phyloP scores from a whole-genome alignment of 2,797 vertebrate genomes.

The Eulemur albifrons region DNA sequence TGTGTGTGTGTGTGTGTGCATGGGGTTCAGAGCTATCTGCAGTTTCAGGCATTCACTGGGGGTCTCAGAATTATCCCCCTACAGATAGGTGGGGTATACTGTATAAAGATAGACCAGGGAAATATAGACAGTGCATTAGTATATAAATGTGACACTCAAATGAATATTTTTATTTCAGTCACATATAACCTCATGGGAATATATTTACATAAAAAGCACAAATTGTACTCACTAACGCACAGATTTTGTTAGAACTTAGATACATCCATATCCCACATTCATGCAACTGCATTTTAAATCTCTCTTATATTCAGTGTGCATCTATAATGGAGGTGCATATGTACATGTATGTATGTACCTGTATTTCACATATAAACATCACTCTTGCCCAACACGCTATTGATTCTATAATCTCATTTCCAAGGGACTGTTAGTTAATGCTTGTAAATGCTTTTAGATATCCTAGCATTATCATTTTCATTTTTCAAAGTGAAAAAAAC shows the following conservation, averaged over 20 bases:
- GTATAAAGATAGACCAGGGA: background rate
- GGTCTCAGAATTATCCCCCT: background rate
- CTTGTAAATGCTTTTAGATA: background rate
- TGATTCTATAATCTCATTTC: background rate
- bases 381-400: background rate
- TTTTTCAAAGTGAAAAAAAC: background rate
- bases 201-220: background rate
- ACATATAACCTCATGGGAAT: background rate
- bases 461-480: background rate
- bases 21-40: background rate
- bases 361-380: background rate
- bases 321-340: background rate
- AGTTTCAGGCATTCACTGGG: background rate
- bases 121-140: background rate
- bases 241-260: background rate
- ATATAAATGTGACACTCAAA: background rate
- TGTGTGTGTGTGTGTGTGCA: background rate
- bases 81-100: background rate
- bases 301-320: background rate
- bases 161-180: background rate
- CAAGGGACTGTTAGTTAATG: background rate
- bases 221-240: background rate
- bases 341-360: too few relatives aligned
- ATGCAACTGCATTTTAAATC: background rate
- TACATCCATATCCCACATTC: background rate